Evolutionary conservation across 2,888 invertebrate genomes (phyloP).

Genomic region (Caenorhabditis macrosperma): DNA sequence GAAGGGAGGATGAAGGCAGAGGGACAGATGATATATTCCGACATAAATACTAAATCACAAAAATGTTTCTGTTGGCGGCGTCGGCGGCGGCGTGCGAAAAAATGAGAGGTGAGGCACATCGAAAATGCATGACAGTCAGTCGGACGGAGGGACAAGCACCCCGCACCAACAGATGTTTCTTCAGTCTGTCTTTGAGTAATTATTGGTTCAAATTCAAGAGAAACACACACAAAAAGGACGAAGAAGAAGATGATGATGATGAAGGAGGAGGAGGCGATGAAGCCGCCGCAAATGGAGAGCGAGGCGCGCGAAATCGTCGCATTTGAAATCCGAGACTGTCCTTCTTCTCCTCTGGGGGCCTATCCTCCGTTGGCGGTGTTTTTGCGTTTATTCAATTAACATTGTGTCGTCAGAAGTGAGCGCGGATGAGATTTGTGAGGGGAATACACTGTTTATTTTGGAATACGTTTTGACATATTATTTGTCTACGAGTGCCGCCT

Average conservation of each 20-base stretch:
- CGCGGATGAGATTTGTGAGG: too few relatives aligned
- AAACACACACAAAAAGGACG: not conserved
- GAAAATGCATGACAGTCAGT: constrained; percentile 30
- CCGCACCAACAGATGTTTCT: constrained; percentile 34
- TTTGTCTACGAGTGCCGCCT: constrained; percentile 1
- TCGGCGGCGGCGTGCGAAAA: not conserved
- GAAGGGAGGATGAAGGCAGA: too few relatives aligned
- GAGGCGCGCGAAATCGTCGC: constrained; percentile 19
- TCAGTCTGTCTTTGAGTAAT: constrained; percentile 11
- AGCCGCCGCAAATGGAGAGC: constrained; percentile 3
- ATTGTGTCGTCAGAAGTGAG: constrained; percentile 17
- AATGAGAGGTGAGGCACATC: constrained; percentile 19
- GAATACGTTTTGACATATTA: constrained; percentile 15
- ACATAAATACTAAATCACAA: constrained; percentile 50
- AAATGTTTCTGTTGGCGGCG: constrained; percentile 1
- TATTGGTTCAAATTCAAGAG: constrained; percentile 31
- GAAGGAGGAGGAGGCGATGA: constrained; percentile 1
- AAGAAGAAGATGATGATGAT: not conserved
- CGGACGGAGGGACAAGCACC: not conserved
- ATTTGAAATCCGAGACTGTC: constrained; percentile 54
- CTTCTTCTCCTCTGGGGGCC: not conserved
- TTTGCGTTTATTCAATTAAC: constrained; percentile 54
- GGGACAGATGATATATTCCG: constrained; percentile 26
- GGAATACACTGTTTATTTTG: constrained; percentile 37
- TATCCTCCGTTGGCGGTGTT: constrained; percentile 9